phyloP scores from a whole-genome alignment of 2,797 vertebrate species.

The Pogonophryne albipinna region DNA sequence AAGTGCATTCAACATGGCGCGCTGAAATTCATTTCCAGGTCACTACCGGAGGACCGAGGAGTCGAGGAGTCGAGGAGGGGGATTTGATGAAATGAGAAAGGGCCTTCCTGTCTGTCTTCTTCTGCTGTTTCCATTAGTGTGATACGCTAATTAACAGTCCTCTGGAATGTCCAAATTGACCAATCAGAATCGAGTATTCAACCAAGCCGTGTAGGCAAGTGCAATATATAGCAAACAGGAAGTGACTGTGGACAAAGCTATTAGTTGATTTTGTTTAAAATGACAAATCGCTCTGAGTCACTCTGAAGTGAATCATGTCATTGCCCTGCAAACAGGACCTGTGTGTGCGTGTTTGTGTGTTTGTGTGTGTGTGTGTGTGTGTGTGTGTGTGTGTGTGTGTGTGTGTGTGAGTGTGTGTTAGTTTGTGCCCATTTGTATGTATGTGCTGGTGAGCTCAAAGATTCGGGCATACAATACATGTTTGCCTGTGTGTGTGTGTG shows the following conservation, averaged over 20 bases:
- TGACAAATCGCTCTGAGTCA: constrained; percentile 46
- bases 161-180: too few species aligned
- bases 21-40: too few species aligned
- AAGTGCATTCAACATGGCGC: too few species aligned
- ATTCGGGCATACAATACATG: background rate
- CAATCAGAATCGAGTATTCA: too few species aligned
- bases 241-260: constrained; percentile 28
- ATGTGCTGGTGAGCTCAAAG: background rate
- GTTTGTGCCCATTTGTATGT: background rate
- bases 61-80: too few species aligned
- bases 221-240: constrained; percentile 14
- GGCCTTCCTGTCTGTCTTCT: too few species aligned
- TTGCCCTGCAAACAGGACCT: constrained; percentile 8
- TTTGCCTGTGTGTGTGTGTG: background rate
- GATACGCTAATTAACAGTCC: too few species aligned
- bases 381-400: background rate
- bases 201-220: too few species aligned
- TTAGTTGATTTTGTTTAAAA: constrained; percentile 44
- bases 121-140: too few species aligned
- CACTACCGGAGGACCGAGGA: too few species aligned
- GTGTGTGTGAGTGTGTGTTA: background rate
- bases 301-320: constrained; percentile 49
- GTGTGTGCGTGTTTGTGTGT: constrained; percentile 13
- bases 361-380: constrained; percentile 8
- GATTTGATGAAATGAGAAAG: too few species aligned